These are phyloP conservation scores for Cheilosia pagana DNA, from an alignment of 2,888 invertebrate genomes.

Conservation along the genomic window DNA sequence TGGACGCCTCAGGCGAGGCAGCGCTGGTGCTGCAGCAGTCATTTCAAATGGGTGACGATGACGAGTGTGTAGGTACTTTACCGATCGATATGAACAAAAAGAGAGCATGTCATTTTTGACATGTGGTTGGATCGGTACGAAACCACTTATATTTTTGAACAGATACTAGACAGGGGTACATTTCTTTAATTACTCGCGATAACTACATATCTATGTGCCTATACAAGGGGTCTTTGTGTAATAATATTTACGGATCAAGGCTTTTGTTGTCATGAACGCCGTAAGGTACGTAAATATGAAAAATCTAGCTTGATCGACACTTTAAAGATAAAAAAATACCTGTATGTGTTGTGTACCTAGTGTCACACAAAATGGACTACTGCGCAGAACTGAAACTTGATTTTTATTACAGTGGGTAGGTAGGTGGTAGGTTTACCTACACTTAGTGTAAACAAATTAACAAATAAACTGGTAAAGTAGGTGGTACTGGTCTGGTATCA, in stretches of 20 bases:
- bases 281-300: constrained; percentile 4
- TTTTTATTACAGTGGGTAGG: too few relatives aligned
- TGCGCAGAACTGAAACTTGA: too few relatives aligned
- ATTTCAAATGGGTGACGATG: not conserved
- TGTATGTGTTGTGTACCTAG: too few relatives aligned
- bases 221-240: constrained; percentile 38
- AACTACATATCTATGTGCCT: not conserved
- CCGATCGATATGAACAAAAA: constrained; percentile 21
- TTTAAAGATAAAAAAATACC: not conserved
- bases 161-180: not conserved
- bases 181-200: constrained; percentile 8
- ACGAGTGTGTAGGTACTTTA: not conserved
- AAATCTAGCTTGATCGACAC: constrained; percentile 24
- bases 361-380: constrained; percentile 6
- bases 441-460: too few relatives aligned
- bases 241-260: constrained; percentile 52
- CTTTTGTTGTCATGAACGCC: constrained; percentile 31
- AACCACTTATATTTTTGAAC: constrained; percentile 24
- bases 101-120: constrained; percentile 40
- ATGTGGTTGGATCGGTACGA: constrained; percentile 49
- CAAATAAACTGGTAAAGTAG: too few relatives aligned
- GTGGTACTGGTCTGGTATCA: too few relatives aligned
- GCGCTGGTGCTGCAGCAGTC: not conserved
- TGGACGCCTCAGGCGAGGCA: constrained; percentile 23
- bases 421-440: too few relatives aligned